Base-by-base conservation (phyloP, 2,888 invertebrate genomes). In the Leptodirus hochenwartii region DNA sequence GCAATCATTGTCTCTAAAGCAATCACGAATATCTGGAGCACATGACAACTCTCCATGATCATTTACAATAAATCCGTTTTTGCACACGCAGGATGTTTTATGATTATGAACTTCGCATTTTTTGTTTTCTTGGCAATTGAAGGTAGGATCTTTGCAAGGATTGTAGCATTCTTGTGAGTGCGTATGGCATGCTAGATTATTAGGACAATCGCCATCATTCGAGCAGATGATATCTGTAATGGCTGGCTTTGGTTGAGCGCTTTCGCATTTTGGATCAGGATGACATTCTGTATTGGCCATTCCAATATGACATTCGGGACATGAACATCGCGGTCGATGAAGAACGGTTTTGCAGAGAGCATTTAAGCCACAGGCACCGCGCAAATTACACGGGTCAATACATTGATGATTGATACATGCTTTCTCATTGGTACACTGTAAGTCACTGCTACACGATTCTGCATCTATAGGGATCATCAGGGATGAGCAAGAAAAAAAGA, bases 351-450 rank as follows among this genome's bases (percentile, higher is more conserved):
- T 75, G 57, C 90, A 90, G 38, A 85, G 65, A 38, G 90, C 87
- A 58, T 87, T 87, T 47, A 74, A 68, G 42, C 88, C 88, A 56
- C 90, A 90, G 42, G 77, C 80, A 47, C 79, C 85, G 46, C 82
- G 74, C 50, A 85, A 67, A 50, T 73, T 73, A 63, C 88, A 90
- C 41, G 87, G 88, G 61, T 88, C 84, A 59, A 79, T 69, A 61
- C 88, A 90, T 62, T 80, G 78, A 59, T 77, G 72, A 62, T 80
- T 79, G 61, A 84, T 70, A 65, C 88, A 90, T 55, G 84, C 79
- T 65, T 82, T 80, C 62, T 87, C 84, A 62, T 76, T 76, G 44
- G 82, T 75, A 64, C 88, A 90, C 65, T 85, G 85, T 64, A 72
- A 69, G 68, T 88, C 84, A 61, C 74, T 74, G 64, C 74, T 74